These are phyloP conservation scores for Monopterus albus DNA, from an alignment of 2,113 vertebrate genomes.

Conservation along the genomic window DNA sequence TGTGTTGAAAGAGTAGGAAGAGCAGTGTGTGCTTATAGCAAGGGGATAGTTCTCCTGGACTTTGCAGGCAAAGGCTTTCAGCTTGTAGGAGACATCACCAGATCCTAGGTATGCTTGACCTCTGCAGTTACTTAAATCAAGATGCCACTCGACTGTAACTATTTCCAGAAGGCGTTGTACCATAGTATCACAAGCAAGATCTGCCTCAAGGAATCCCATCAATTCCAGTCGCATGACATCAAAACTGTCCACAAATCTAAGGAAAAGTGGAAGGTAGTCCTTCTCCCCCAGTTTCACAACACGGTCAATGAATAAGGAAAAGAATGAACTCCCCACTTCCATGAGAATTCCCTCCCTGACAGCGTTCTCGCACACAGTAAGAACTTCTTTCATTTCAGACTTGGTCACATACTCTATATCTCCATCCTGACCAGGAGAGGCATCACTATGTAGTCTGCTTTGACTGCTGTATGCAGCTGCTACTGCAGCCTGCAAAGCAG, in stretches of 20 bases:
- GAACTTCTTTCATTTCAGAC: conserved; percentile 90
- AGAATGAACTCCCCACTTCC: conserved; percentile 91
- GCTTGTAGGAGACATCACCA: conserved; percentile 91
- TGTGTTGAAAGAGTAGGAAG: conserved; percentile 93
- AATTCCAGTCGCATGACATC: conserved; percentile 93
- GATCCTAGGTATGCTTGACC: conserved; percentile 94
- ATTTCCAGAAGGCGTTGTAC: conserved; percentile 86
- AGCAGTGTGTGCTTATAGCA: conserved; percentile 91
- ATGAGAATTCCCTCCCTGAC: conserved; percentile 89
- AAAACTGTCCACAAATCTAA: conserved; percentile 93
- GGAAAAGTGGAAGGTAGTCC: conserved; percentile 88
- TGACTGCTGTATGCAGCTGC: conserved; percentile 73
- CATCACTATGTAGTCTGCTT: conserved; percentile 49
- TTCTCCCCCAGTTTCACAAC: conserved; percentile 89
- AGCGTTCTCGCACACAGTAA: conserved; percentile 90
- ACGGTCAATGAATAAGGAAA: conserved; percentile 92
- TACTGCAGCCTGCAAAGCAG: conserved; percentile 78
- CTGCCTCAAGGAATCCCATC: conserved; percentile 90
- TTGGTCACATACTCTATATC: conserved; percentile 84
- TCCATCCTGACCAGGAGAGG: conserved; percentile 60
- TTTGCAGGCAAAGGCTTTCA: conserved; percentile 93
- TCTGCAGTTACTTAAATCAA: conserved; percentile 93
- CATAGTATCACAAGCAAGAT: conserved; percentile 84
- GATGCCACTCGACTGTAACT: conserved; percentile 89
- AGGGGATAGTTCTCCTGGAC: conserved; percentile 93